Percentiles rank a stretch among this genome's conserved stretches.
These are phyloP conservation scores for Ceratotherium simum DNA, from an alignment of 2,113 vertebrate species.

Conservation along the genomic window DNA sequence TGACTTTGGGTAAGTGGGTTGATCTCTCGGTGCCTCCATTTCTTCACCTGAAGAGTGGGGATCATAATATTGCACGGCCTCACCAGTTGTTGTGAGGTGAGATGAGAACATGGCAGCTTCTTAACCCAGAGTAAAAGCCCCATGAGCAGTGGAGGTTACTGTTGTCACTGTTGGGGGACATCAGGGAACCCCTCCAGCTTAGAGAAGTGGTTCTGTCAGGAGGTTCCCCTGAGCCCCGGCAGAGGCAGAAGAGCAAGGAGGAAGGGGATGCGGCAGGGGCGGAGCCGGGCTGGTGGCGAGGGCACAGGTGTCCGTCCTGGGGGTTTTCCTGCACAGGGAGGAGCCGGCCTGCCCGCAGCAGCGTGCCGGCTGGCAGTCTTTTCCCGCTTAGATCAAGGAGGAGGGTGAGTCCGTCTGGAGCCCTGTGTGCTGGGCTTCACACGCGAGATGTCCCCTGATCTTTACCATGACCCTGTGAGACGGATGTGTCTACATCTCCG, in stretches of 20 bases:
- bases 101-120: neutral
- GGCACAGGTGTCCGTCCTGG: neutral
- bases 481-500: neutral
- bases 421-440: neutral
- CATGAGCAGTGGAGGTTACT: neutral
- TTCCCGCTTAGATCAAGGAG: neutral
- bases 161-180: accelerated
- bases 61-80: accelerated
- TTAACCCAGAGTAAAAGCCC: neutral
- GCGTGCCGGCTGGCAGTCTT: neutral
- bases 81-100: too few species aligned
- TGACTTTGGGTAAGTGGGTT: neutral
- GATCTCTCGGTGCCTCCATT: neutral
- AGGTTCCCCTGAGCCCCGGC: neutral
- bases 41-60: neutral
- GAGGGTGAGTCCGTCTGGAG: neutral
- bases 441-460: too few species aligned
- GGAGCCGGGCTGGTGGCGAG: neutral
- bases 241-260: neutral
- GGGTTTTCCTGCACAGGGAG: neutral
- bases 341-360: neutral
- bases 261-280: neutral
- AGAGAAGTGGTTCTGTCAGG: neutral
- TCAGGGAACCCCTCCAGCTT: neutral
- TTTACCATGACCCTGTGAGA: neutral